These are phyloP conservation scores for Limnephilus rhombicus DNA, from an alignment of 2,888 invertebrate genomes.

Conservation along the genomic window DNA sequence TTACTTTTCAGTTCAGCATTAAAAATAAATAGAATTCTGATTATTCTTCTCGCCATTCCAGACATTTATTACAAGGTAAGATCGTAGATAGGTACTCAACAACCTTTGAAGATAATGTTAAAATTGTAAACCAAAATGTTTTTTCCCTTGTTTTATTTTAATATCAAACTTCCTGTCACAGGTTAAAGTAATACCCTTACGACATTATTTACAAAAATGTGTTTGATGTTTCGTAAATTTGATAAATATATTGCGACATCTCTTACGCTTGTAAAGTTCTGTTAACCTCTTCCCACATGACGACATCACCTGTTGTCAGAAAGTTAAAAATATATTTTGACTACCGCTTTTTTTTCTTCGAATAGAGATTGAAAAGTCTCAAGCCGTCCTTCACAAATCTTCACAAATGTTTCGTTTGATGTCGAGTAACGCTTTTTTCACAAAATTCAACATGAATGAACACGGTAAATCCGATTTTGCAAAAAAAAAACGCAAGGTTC, in stretches of 20 bases:
- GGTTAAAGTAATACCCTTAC: not conserved
- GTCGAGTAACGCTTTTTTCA: no score
- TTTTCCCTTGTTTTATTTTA: not conserved
- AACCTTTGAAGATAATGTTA: not conserved
- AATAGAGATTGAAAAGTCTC: no score
- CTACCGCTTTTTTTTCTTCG: no score
- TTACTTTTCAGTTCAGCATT: not conserved
- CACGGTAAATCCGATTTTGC: no score
- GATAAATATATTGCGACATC: not conserved
- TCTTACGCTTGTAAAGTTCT: not conserved
- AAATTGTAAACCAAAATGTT: not conserved
- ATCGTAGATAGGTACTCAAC: not conserved
- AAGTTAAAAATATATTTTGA: no score
- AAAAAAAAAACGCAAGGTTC: no score
- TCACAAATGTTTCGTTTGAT: no score
- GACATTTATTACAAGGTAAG: not conserved
- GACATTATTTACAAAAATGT: not conserved
- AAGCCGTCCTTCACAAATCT: no score
- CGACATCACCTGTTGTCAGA: no score
- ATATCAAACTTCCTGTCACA: not conserved
- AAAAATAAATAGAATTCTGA: not conserved
- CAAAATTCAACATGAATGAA: no score
- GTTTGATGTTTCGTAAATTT: not conserved
- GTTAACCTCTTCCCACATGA: no score
- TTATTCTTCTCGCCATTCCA: not conserved